A percentile compares a stretch with the other conserved stretches of the same genome.
Evolutionary conservation across 2,113 vertebrate species (phyloP).

Genomic region (Copsychus sechellarum): DNA sequence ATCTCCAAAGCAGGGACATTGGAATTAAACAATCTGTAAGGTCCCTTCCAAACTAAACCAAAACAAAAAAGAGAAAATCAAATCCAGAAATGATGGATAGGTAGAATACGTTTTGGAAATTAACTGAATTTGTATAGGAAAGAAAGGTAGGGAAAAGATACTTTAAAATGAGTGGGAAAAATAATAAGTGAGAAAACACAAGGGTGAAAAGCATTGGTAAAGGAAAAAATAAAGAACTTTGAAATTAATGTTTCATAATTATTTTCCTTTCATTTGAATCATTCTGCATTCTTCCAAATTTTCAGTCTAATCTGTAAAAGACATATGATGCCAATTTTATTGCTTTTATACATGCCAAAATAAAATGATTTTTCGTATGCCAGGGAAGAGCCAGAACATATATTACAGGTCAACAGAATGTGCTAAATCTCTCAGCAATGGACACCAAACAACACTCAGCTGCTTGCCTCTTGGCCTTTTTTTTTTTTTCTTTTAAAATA

Average conservation of each 20-base stretch:
- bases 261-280: neutral
- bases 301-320: neutral
- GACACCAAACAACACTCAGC: neutral
- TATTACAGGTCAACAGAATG: neutral
- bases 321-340: accelerated
- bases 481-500: neutral
- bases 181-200: neutral
- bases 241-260: neutral
- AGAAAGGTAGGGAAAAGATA: neutral
- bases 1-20: accelerated
- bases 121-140: accelerated
- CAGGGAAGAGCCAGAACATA: neutral
- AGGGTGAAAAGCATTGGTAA: neutral
- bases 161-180: neutral
- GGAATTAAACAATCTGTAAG: neutral
- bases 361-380: neutral
- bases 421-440: neutral
- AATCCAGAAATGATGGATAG: neutral
- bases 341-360: neutral
- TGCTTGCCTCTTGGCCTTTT: neutral
- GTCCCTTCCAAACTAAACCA: neutral
- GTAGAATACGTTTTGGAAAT: neutral
- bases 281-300: neutral
- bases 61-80: neutral
- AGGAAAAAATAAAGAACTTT: neutral